A percentile compares a stretch with the other conserved stretches of the same genome.
Conservation (phyloP, 2,113 vertebrate species). For the Rhynchomys soricoides region DNA sequence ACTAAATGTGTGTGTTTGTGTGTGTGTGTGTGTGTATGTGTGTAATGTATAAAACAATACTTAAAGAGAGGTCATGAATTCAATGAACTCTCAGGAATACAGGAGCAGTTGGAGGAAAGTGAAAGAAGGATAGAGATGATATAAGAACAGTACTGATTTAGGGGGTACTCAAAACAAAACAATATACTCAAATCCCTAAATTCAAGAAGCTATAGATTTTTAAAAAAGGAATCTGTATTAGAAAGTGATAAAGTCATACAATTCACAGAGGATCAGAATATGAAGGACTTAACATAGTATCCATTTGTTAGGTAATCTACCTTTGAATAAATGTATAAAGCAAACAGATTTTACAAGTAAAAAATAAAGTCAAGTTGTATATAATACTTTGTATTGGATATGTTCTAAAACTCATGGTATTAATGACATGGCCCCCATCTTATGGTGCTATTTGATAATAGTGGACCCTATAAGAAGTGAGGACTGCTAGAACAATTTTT, state of each 20-base stretch:
- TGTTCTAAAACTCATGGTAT: background rate
- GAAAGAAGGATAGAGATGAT: background rate
- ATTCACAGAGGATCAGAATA: background rate
- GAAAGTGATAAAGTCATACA: background rate
- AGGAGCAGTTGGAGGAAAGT: background rate
- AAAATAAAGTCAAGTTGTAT: background rate
- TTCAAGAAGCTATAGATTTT: background rate
- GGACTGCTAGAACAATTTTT: too few relatives aligned
- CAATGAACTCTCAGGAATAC: background rate
- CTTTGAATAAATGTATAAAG: background rate
- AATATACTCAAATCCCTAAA: background rate
- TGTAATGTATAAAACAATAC: background rate
- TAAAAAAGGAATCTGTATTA: background rate
- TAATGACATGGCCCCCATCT: too few relatives aligned
- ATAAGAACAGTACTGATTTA: background rate
- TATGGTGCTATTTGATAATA: too few relatives aligned
- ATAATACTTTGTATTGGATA: background rate
- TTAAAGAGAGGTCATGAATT: background rate
- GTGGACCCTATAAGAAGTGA: too few relatives aligned
- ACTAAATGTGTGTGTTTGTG: background rate
- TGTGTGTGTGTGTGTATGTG: background rate
- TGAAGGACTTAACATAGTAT: background rate
- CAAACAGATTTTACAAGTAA: background rate
- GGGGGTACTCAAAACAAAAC: background rate
- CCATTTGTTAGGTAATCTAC: background rate